phyloP scores from a whole-genome alignment of 2,888 invertebrate genomes.

The Heliothis peltigera region DNA sequence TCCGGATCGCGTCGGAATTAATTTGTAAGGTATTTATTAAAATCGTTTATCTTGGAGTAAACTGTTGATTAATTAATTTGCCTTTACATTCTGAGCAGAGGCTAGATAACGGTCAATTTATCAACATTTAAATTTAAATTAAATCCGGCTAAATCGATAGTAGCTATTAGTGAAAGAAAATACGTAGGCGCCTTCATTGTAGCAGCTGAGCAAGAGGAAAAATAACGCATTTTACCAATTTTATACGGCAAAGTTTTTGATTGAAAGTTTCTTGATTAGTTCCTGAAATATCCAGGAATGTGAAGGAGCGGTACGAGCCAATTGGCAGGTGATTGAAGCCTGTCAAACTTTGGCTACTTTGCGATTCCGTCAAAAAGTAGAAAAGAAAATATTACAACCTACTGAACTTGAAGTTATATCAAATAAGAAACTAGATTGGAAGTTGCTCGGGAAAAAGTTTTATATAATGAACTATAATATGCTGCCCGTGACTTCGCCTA shows the following conservation, averaged over 20 bases:
- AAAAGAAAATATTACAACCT: slow-evolving; percentile 16
- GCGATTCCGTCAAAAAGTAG: slow-evolving; percentile 28
- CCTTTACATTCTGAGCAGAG: slow-evolving; percentile 12
- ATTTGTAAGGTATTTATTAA: slow-evolving; percentile 53
- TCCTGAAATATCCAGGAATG: slow-evolving; percentile 33
- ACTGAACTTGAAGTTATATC: slow-evolving; percentile 32
- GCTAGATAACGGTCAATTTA: slow-evolving; percentile 5
- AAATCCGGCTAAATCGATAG: slow-evolving; percentile 18
- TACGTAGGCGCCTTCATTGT: slow-evolving; percentile 8
- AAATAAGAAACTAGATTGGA: slow-evolving; percentile 11
- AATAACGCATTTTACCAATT: slow-evolving; percentile 13
- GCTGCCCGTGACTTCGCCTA: too few species aligned
- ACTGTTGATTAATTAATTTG: slow-evolving; percentile 36
- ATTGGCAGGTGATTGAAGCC: slow-evolving; percentile 51
- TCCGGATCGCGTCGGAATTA: slow-evolving; percentile 33
- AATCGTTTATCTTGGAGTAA: slow-evolving; percentile 26
- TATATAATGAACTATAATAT: slow-evolving; percentile 2
- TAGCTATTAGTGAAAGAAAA: slow-evolving; percentile 31
- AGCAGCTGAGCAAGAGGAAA: background rate
- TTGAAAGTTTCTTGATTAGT: slow-evolving; percentile 42
- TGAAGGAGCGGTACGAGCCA: slow-evolving; percentile 19
- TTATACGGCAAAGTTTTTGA: slow-evolving; percentile 23
- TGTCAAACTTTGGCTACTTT: slow-evolving; percentile 33
- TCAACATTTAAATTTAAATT: slow-evolving; percentile 19
- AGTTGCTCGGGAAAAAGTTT: slow-evolving; percentile 3